These are phyloP conservation scores for Paedocypris sp. DNA, from an alignment of 2,113 vertebrate genomes.

Conservation along the genomic window DNA sequence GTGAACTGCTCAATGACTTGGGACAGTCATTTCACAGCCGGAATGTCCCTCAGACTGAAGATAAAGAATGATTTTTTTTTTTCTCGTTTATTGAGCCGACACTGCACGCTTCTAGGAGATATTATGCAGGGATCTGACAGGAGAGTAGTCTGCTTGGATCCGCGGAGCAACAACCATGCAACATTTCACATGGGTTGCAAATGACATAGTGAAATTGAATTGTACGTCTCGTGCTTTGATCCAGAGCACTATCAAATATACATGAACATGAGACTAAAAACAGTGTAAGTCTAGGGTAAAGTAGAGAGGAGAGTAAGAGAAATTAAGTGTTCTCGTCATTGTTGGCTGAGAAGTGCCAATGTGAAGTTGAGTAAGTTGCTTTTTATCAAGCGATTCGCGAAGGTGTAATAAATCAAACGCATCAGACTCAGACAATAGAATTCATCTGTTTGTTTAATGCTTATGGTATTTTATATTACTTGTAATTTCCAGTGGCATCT, in stretches of 20 bases:
- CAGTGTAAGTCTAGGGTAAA: constrained; percentile 32
- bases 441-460: not conserved
- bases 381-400: no score
- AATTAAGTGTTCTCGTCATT: not conserved
- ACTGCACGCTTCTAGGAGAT: constrained; percentile 29
- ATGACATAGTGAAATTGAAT: constrained; percentile 26
- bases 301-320: constrained; percentile 23
- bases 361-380: no score
- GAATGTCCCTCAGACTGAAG: constrained; percentile 43
- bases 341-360: no score
- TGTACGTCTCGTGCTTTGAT: constrained; percentile 36
- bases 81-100: constrained; percentile 33
- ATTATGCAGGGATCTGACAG: constrained; percentile 32
- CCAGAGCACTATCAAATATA: constrained; percentile 43
- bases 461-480: not conserved
- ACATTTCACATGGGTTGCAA: constrained; percentile 15
- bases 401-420: no score
- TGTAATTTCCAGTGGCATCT: no score
- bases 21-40: constrained; percentile 54
- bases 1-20: constrained; percentile 49
- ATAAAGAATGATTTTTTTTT: constrained; percentile 45
- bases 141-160: constrained; percentile 31
- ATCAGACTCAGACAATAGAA: no score
- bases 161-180: constrained; percentile 13
- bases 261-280: constrained; percentile 33